phyloP scores from a whole-genome alignment of 2,797 vertebrate species.

The Apodemus agrarius region DNA sequence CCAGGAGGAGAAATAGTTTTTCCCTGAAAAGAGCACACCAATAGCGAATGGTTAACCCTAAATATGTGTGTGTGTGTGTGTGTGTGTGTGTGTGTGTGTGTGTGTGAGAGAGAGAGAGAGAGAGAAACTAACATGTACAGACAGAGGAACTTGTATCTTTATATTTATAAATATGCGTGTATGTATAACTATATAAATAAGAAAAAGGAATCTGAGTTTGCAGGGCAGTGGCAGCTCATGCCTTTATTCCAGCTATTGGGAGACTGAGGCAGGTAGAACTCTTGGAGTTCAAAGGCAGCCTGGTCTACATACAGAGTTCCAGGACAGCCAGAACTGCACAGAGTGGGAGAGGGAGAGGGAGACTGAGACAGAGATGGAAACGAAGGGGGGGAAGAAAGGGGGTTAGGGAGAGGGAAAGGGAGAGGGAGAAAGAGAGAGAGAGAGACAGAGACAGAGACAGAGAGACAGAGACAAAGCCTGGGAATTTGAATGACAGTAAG shows the following conservation, averaged over 20 bases:
- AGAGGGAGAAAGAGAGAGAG: background rate
- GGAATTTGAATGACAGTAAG: background rate
- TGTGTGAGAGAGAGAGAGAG: too few species aligned
- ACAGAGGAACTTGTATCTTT: too few species aligned
- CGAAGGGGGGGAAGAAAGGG: too few species aligned
- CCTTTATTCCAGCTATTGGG: background rate
- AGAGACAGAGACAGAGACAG: background rate
- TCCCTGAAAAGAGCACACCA: background rate
- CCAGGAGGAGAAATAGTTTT: too few species aligned
- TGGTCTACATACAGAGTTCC: background rate
- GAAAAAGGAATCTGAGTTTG: background rate
- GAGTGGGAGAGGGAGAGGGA: background rate
- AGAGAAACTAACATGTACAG: too few species aligned
- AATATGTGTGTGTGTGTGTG: background rate
- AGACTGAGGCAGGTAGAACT: background rate
- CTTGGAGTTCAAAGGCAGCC: background rate
- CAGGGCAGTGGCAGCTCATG: background rate
- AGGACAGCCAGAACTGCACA: background rate
- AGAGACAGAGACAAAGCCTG: background rate
- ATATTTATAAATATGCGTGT: background rate
- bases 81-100: background rate
- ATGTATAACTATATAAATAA: background rate
- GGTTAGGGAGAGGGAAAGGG: rapidly evolving
- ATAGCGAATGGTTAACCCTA: background rate
- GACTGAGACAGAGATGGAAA: background rate